Conservation (phyloP, 2,113 vertebrate species). For the Nesoenas mayeri region DNA sequence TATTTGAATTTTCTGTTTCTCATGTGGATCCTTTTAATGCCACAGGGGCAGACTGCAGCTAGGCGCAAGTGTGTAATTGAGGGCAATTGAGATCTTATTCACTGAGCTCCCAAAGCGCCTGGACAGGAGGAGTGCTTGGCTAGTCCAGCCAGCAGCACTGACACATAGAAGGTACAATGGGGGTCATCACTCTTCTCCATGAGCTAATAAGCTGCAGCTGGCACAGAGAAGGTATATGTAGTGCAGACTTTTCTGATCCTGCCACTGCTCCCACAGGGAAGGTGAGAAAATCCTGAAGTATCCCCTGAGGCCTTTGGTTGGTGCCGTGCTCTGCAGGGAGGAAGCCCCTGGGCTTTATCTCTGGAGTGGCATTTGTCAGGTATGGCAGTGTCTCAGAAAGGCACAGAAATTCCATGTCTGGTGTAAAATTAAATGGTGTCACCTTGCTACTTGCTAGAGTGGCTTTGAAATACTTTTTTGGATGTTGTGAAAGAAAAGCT, state of each 20-base stretch:
- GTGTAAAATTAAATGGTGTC: not conserved
- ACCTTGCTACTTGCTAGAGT: not conserved
- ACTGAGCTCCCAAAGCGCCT: not conserved
- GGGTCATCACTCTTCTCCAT: not conserved
- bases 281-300: not conserved
- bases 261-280: not conserved
- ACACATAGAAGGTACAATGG: not conserved
- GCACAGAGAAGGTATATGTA: not conserved
- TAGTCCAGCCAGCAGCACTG: not conserved
- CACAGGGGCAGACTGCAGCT: not conserved
- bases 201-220: not conserved
- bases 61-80: not conserved
- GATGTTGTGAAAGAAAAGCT: not conserved
- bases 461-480: slow-evolving; percentile 3
- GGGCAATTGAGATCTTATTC: not conserved
- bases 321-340: not conserved
- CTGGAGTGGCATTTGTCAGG: not conserved
- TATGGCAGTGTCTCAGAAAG: not conserved
- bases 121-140: not conserved
- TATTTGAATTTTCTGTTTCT: not conserved
- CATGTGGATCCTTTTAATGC: not conserved
- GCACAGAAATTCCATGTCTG: not conserved
- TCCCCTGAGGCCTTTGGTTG: not conserved
- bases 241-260: not conserved
- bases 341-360: not conserved